A percentile compares a stretch with the other conserved stretches of the same genome.
Evolutionary conservation across 2,797 vertebrate genomes (phyloP).

Genomic region (Poeciliopsis paucimaculata): DNA sequence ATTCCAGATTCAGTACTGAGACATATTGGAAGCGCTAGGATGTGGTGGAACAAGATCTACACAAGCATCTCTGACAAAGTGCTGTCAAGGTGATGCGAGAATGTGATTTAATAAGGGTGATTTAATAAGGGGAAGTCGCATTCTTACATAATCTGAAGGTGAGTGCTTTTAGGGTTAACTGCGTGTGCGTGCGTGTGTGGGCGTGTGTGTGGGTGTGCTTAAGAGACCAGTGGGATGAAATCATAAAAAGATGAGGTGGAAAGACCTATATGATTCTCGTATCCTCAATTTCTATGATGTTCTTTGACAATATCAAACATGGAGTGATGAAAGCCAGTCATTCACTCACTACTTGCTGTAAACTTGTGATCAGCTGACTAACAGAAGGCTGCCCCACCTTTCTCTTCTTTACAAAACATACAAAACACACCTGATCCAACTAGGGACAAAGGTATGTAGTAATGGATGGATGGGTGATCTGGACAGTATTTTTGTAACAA

Average conservation of each 20-base stretch:
- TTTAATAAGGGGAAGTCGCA: neutral
- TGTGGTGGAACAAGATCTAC: neutral
- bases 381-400: neutral
- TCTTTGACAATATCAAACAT: neutral
- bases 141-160: neutral
- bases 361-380: neutral
- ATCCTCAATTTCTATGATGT: neutral
- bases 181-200: too few species aligned
- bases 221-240: neutral
- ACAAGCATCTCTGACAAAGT: neutral
- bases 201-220: neutral
- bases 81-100: neutral
- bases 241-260: neutral
- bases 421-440: neutral
- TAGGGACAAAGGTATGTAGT: too few species aligned
- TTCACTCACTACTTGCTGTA: neutral
- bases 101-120: neutral
- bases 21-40: neutral
- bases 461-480: too few species aligned
- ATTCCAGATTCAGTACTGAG: constrained; percentile 13
- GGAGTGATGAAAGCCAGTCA: neutral
- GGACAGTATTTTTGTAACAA: too few species aligned
- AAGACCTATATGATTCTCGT: neutral
- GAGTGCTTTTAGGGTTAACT: neutral
- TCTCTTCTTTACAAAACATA: neutral